Percentiles rank a stretch among this genome's conserved stretches.
phyloP scores from a whole-genome alignment of 1,140 invertebrate species.

The Heliconius eleuchia region DNA sequence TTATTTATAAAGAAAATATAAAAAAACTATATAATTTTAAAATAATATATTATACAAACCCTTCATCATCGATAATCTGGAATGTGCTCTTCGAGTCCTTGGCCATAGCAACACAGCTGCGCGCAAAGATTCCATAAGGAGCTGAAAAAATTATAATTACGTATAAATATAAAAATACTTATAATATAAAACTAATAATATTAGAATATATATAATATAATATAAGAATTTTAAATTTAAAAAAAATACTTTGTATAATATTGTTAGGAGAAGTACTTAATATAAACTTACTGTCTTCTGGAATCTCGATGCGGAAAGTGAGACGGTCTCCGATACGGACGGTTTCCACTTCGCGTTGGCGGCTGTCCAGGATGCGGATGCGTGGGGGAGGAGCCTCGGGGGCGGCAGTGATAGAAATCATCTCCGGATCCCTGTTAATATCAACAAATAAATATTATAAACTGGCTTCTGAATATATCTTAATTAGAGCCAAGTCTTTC shows the following conservation, averaged over 20 bases:
- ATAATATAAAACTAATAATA: no score
- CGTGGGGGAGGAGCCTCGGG: conserved; percentile 96
- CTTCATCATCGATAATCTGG: conserved; percentile 97
- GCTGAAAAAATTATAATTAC: conserved; percentile 82
- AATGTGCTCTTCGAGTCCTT: conserved; percentile 98
- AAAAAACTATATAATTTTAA: neutral
- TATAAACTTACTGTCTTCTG: conserved; percentile 92
- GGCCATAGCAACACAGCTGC: conserved; percentile 97
- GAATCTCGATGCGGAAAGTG: conserved; percentile 97
- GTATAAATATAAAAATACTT: no score
- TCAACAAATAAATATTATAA: neutral
- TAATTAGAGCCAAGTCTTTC: neutral
- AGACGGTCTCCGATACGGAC: conserved; percentile 96
- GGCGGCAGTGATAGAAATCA: conserved; percentile 96
- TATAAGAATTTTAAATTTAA: no score
- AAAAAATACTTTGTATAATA: no score
- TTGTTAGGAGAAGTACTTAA: neutral
- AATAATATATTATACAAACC: conserved; percentile 80
- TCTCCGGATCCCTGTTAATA: conserved; percentile 90
- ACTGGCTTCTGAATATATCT: neutral
- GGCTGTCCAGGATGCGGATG: conserved; percentile 93
- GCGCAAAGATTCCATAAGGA: conserved; percentile 97
- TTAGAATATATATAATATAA: no score
- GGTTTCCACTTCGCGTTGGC: conserved; percentile 94
- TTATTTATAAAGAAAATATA: neutral